These are phyloP conservation scores for Pterocles burchelli DNA, from an alignment of 2,113 vertebrate genomes.

Conservation along the genomic window DNA sequence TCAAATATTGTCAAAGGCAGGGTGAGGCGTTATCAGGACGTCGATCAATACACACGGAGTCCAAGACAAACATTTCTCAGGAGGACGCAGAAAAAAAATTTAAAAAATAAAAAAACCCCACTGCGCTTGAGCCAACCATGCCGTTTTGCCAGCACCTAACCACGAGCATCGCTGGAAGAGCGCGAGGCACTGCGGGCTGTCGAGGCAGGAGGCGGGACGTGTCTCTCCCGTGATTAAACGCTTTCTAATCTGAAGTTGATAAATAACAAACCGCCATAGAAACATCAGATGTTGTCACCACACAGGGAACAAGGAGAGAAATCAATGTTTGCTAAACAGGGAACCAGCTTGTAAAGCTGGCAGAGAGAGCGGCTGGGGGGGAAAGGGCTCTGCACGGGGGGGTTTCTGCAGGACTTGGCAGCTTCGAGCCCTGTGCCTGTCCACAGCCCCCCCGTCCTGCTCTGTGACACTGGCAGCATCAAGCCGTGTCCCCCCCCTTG, in stretches of 20 bases:
- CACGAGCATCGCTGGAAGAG: not conserved
- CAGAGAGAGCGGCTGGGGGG: not conserved
- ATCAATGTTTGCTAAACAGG: constrained; percentile 15
- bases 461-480: not conserved
- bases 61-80: constrained; percentile 9
- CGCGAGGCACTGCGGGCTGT: not conserved
- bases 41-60: not conserved
- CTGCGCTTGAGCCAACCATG: accelerated
- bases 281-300: constrained; percentile 15
- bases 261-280: constrained; percentile 10
- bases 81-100: not conserved
- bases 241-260: constrained; percentile 42
- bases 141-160: not conserved
- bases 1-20: not conserved
- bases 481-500: too few species aligned
- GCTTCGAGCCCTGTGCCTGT: not conserved
- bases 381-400: not conserved
- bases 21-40: not conserved
- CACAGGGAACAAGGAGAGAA: not conserved
- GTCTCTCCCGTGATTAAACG: not conserved
- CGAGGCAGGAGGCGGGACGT: not conserved
- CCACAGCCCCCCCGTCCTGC: not conserved
- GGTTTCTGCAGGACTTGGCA: not conserved
- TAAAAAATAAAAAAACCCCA: not conserved
- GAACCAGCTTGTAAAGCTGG: not conserved